Evolutionary conservation across 2,888 invertebrate species (phyloP), one percentile per base, ranked within the genome.

Genomic region (Dicycla oo): DNA sequence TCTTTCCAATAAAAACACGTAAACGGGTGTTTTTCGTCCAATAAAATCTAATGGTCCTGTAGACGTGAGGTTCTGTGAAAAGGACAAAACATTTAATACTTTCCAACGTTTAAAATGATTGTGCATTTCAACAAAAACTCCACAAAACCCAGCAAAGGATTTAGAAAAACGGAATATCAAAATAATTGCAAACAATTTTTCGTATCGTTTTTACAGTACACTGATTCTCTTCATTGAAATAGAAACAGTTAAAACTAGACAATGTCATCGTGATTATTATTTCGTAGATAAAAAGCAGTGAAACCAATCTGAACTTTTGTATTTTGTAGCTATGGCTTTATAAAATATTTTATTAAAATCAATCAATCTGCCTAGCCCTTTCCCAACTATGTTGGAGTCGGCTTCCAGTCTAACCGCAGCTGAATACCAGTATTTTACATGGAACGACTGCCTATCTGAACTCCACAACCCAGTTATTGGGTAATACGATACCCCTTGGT

Each of bases 171-270:
- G 53, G 64, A 72, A 75, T 64, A 78, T 69, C 34, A 66, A 67
- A 77, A 81, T 68, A 63, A 81, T 67, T 73, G 68, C 74, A 57
- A 40, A 66, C 60, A 81, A 70, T 61, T 64, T 62, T 78, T 81
- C 69, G 64, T 69, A 73, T 75, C 75, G 51, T 58, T 73, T 78
- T 78, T 56, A 78, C 73, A 81, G 68, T 62, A 67, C 67, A 62
- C 64, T n/a, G 58, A 51, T 40, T 62, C 49, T 65, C 51, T 61
- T 51, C 49, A 54, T 34, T 71, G 34, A 47, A 76, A 71, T 56
- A 62, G 57, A 80, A 79, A 67, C 62, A n/a, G 66, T 63, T 71
- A 13, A 60, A 63, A 58, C 54, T 56, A 58, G 47, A 81, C 62
- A 69, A 74, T 53, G 61, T n/a, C 23, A 62, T 18, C 49, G 54